Evolutionary conservation across 2,113 vertebrate species (phyloP), one percentile per base, ranked within the genome.

Genomic region (Chamaetylas fuelleborni): DNA sequence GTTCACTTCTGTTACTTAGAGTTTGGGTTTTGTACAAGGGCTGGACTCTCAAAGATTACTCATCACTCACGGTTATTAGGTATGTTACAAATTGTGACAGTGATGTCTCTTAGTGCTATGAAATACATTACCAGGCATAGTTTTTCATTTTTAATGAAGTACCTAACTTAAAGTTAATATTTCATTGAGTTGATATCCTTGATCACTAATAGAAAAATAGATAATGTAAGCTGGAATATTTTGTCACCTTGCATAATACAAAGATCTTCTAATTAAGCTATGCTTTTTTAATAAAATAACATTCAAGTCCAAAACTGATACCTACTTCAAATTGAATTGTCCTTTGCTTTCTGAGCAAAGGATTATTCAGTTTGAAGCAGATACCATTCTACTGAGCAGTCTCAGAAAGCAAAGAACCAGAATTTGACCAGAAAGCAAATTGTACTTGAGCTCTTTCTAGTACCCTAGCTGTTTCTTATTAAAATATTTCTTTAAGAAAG

Each of bases 1-100:
- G 14, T 53, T 95, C 71, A 22, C 91, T 95, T 97, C 97, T 98
- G 31, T 45, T 82, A n/a, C 24, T 65, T 42, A 23, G 0, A 9
- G 15, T 43, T 38, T 45, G 24, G 4, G 4, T 34, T 84, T 34
- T 72, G 33, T 71, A 19, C 33, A 76, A 38, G 60, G 84, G 9
- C 57, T 85, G 31, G 36, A 26, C 25, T 74, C 34, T 78, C 22
- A 6, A 12, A 53, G 42, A 12, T 10, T 33, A 50, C 43, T 57
- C 4, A 4, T 40, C 11, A 6, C 29, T 90, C 53, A 13, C 0
- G 0, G 40, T 23, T 57, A n/a, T 7, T 51, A 48, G 36, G 34
- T 26, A 16, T 6, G 14, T 60, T 54, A 66, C 74, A 66, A 45
- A 66, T 6, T 26, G 11, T 50, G 57, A 29, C 14, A 42, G 29